Base-by-base conservation (phyloP, 2,113 vertebrate species). In the Cyprinodon brontotheroides region DNA sequence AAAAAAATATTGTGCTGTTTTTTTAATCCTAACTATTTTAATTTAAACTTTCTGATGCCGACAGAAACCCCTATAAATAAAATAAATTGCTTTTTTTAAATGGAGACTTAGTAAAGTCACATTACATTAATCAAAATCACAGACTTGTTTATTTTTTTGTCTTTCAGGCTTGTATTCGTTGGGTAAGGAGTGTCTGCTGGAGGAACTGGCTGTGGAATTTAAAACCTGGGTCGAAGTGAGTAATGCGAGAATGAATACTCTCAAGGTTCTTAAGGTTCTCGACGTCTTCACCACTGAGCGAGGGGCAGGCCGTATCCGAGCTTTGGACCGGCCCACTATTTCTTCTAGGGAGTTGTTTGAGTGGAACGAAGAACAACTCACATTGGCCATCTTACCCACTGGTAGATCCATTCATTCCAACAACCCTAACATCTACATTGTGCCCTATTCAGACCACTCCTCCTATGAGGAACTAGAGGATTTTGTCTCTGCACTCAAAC, bases 371-470 rank as follows among this genome's bases (percentile, higher is more conserved):
- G 89, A 84, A 75, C 86, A 90, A 10, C 97, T 96, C 0, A 99
- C 97, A 0, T 91, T 99, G 3, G 97, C 96, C 14, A 95, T 99
- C 83, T 83, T 98, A 12, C 98, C 98, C 53, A 99, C 98, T 0
- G 97, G 98, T 88, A 94, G 96, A 43, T 95, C 93, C 0, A 17
- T 96, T 65, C 91, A 90, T 22, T 82, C 91, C 57, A 92, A 89
- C 39, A 96, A 98, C 81, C 93, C 94, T 14, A 86, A 92, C 0
- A 78, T 98, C n/a, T 82, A 97, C 29, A 77, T 93, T 36, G 53
- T 99, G 83, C 97, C 97, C 0, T 99, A 99, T 87, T 99, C 98
- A 0, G 98, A 99, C 77, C 98, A 99, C 83, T 99, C 98, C 0
- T 97, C 98, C 64, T 98, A 95, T 68, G 89, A 90, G 0, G 98